Conservation (phyloP, 2,113 vertebrate species). For the Oryzias celebensis region DNA sequence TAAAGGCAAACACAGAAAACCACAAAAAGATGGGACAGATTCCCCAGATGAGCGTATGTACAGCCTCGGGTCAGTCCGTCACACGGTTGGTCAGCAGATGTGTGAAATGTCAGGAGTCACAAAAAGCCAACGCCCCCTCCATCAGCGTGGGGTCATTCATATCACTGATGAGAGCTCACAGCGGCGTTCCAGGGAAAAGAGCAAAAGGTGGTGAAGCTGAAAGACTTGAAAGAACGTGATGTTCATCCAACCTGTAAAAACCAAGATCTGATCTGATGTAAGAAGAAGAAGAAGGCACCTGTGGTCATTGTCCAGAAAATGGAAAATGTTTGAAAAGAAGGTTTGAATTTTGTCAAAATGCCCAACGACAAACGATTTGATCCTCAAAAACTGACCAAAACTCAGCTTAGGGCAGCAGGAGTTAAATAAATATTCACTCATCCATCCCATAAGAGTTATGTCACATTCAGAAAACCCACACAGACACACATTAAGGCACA, state of each 20-base stretch:
- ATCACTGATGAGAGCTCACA: constrained; percentile 16
- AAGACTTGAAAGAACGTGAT: constrained; percentile 15
- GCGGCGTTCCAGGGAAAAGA: constrained; percentile 14
- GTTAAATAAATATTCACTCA: constrained; percentile 56
- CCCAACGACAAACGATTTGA: constrained; percentile 9
- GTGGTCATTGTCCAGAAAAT: constrained; percentile 10
- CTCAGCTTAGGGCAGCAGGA: constrained; percentile 31
- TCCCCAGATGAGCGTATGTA: too few relatives aligned
- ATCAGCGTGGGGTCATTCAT: neutral
- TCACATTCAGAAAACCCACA: constrained; percentile 46
- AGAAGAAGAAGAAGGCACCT: constrained; percentile 29
- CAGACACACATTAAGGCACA: constrained; percentile 57
- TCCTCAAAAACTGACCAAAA: constrained; percentile 19
- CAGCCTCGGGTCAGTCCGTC: too few relatives aligned
- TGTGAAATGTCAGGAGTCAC: neutral
- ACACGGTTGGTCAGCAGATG: constrained; percentile 4
- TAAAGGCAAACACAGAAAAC: neutral
- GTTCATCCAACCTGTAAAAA: neutral
- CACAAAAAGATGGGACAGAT: too few relatives aligned
- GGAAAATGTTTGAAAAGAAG: constrained; percentile 5
- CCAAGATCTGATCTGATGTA: too few relatives aligned
- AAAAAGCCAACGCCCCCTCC: neutral
- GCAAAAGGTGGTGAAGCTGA: neutral
- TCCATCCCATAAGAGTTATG: constrained; percentile 39
- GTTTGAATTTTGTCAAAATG: constrained; percentile 1